Base-by-base conservation (phyloP, 1,140 invertebrate species). In the Helicoverpa armigera region DNA sequence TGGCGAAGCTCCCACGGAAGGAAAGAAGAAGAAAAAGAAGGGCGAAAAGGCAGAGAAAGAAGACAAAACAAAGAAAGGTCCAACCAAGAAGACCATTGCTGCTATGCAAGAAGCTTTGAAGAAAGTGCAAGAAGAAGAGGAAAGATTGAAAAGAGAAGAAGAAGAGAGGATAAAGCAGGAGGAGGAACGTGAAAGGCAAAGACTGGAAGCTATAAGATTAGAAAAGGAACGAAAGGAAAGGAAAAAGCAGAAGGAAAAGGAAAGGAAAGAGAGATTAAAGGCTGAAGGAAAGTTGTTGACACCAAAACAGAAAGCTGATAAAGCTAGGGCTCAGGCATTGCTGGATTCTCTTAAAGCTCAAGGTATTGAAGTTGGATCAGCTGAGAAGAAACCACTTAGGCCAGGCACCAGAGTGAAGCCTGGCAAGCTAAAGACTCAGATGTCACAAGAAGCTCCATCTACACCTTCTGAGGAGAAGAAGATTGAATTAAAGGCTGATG, bases 241-340 rank as follows among this genome's bases (percentile, higher is more conserved):
- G 82, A 98, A 98, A 90, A 99, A 99, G 90, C 96, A 98, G 86
- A 99, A 99, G 89, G 98, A 99, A 95, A 99, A 99, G 87, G 98
- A 99, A 89, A 96, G 97, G 79, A 98, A 98, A 94, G 98, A 99
- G 91, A 96, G 98, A 89, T 94, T 99, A 53, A 99, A 99, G 92
- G 98, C 98, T 29, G 98, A 99, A 95, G 99, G 99, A 2, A 99
- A 99, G 95, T 95, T 99, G 29, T 93, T 99, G 50, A 99, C 98
- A 5, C 96, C 97, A 0, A 99, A 99, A 94, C 98, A 99, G 89
- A 98, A 98, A 89, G 97, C 98, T 85, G 98, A 98, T 84, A 96
- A 97, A 82, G 97, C 98, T 1, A 96, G 98, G 84, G 98, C 98
- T 2, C 97, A 98, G 92, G 98, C 98, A 54, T 97, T 98, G 95